phyloP scores from a whole-genome alignment of 2,797 vertebrate species.

The Centropyge bicolor region DNA sequence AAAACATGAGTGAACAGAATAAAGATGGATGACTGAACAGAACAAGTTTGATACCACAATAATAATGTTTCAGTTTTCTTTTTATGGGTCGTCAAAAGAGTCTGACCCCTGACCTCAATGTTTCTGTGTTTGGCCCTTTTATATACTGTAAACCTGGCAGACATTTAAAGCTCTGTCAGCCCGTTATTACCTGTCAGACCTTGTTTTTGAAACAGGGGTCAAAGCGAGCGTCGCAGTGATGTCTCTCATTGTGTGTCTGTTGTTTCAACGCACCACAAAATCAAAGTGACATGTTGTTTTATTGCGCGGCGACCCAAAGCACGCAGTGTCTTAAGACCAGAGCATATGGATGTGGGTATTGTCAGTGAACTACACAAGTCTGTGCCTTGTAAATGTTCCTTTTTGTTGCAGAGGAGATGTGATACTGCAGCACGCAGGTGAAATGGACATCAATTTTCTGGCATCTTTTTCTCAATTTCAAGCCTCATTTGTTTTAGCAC shows the following conservation, averaged over 20 bases:
- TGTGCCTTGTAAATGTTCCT: conserved; percentile 6
- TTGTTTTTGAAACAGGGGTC: conserved; percentile 37
- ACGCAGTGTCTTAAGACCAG: neutral
- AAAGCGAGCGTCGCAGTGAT: conserved; percentile 20
- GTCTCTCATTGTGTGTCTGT: conserved; percentile 46
- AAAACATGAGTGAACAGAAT: neutral
- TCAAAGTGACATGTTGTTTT: conserved; percentile 60
- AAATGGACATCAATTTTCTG: conserved; percentile 3
- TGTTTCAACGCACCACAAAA: conserved; percentile 49
- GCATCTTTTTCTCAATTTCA: conserved; percentile 58
- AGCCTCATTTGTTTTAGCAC: conserved; percentile 52
- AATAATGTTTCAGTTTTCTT: neutral
- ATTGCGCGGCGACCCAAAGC: conserved; percentile 20
- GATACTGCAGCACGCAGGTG: conserved; percentile 20
- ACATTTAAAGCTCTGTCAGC: conserved; percentile 8
- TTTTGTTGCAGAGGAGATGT: neutral
- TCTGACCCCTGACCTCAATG: conserved; percentile 6
- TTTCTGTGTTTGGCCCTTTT: neutral
- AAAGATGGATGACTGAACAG: neutral
- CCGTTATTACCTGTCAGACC: conserved; percentile 58
- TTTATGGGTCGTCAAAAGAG: neutral
- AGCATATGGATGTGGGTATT: conserved; percentile 25
- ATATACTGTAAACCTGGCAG: conserved; percentile 9
- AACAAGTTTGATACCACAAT: fast-evolving
- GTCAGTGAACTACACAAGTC: neutral